Evolutionary conservation across 1,140 invertebrate genomes (phyloP).

Genomic region (Psix sp.): DNA sequence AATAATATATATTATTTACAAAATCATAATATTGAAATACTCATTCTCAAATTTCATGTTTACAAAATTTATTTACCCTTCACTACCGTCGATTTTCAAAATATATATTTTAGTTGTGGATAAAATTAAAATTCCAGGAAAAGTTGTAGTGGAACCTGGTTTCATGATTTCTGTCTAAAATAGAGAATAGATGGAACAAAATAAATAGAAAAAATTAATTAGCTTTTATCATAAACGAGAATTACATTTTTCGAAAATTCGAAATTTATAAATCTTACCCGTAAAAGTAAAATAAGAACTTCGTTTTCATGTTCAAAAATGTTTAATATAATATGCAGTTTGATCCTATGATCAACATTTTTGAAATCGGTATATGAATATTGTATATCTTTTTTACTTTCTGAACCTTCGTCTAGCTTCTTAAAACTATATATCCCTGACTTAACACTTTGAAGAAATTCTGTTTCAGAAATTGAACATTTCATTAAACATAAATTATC

Average conservation of each 20-base stretch:
- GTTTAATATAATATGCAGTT: constrained; percentile 78
- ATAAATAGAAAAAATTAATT: no score
- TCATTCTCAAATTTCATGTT: neutral
- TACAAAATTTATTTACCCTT: constrained; percentile 68
- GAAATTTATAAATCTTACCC: constrained; percentile 62
- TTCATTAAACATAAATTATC: neutral
- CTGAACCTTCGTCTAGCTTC: constrained; percentile 61
- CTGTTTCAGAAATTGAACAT: constrained; percentile 46
- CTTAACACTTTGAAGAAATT: constrained; percentile 73
- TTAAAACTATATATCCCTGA: constrained; percentile 55
- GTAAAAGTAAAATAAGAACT: constrained; percentile 77
- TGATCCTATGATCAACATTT: constrained; percentile 79
- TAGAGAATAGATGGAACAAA: neutral
- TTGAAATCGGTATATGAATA: constrained; percentile 79
- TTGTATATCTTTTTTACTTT: constrained; percentile 67
- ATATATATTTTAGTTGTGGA: constrained; percentile 78
- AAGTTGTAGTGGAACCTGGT: constrained; percentile 61
- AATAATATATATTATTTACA: constrained; percentile 1
- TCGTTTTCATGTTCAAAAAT: constrained; percentile 79
- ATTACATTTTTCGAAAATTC: neutral
- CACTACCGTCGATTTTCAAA: constrained; percentile 74
- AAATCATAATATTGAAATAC: neutral
- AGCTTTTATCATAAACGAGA: neutral
- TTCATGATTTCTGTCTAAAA: constrained; percentile 73
- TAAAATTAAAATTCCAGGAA: constrained; percentile 77